Base-by-base conservation (phyloP, 2,797 vertebrate genomes). In the Pseudopleuronectes americanus region DNA sequence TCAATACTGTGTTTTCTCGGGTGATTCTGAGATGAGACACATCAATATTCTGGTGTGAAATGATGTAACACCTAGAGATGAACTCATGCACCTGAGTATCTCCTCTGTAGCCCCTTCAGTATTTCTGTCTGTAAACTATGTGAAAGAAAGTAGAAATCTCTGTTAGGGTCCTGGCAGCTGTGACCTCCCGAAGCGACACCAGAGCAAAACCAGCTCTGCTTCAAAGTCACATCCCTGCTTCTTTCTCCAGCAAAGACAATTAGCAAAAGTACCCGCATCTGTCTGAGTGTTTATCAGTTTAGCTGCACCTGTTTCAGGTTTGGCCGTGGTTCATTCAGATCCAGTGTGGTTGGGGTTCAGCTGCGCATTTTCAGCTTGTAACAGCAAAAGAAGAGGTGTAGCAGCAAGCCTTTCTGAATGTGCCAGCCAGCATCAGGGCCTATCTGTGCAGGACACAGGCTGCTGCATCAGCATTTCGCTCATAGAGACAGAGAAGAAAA, bases 381-480 rank as follows among this genome's bases (percentile, higher is more conserved):
- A 24, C 52, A 45, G 66, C 19, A 57, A 21, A 33, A 69, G 51
- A 56, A 13, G 28, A 77, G 16, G 26, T 13, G 5, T 26, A 59
- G 31, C 38, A 58, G 28, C 38, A 33, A 21, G 26, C 48, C 73
- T 88, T 61, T 78, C 21, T 70, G 56, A 71, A 26, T 19, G 66
- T 85, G 75, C 68, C 83, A 79, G 77, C 49, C 33, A 55, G 66
- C 71, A 57, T 78, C 63, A 68, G 65, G 62, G 57, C 48, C 66
- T 74, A 53, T 84, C 66, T 83, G 75, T 83, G 68, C 63, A 76
- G 80, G 76, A 70, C 84, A 65, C 67, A 70, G 54, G 57, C 60
- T 84, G 87, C 84, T 72, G 75, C 57, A 77, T 92, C 90, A 92
- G 88, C 84, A 59, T 16, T 87, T 85, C 71, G 33, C 52, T 79